Percentiles rank a stretch among this genome's conserved stretches.
These are phyloP conservation scores for Paramormyrops hopkinsi DNA, from an alignment of 2,797 vertebrate genomes.

Conservation along the genomic window DNA sequence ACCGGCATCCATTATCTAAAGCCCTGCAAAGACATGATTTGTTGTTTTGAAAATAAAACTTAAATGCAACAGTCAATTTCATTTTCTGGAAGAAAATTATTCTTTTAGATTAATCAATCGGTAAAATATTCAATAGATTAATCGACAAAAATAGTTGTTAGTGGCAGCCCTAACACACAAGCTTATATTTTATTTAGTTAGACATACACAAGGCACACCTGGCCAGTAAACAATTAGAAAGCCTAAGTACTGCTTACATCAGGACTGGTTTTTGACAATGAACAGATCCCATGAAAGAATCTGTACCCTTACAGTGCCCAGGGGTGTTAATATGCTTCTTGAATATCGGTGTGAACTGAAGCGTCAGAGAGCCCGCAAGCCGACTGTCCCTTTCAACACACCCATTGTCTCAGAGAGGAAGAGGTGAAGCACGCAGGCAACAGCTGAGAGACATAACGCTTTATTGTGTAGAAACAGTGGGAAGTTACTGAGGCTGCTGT, in stretches of 20 bases:
- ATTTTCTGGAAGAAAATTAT: not conserved
- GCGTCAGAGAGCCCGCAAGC: not conserved
- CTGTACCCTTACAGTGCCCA: not conserved
- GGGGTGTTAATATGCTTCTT: not conserved
- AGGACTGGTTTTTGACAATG: not conserved
- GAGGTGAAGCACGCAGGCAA: not conserved
- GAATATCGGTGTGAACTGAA: not conserved
- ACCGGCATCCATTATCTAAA: not conserved
- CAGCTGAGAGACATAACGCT: constrained; percentile 18
- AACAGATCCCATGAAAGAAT: not conserved
- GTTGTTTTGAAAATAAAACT: not conserved
- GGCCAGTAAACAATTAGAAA: not conserved
- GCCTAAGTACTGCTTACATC: not conserved
- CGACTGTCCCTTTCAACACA: not conserved
- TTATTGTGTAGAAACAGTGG: constrained; percentile 82
- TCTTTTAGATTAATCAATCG: not conserved
- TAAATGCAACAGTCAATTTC: not conserved
- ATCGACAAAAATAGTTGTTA: not conserved
- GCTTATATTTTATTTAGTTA: not conserved
- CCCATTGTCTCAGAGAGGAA: not conserved
- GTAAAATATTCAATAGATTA: not conserved
- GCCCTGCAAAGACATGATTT: not conserved
- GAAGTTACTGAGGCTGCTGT: constrained; percentile 84
- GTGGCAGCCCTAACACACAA: not conserved
- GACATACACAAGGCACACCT: not conserved